These are phyloP conservation scores for Stichodactyla helianthus DNA, from an alignment of 64 coral and sea anemone species.

Conservation along the genomic window DNA sequence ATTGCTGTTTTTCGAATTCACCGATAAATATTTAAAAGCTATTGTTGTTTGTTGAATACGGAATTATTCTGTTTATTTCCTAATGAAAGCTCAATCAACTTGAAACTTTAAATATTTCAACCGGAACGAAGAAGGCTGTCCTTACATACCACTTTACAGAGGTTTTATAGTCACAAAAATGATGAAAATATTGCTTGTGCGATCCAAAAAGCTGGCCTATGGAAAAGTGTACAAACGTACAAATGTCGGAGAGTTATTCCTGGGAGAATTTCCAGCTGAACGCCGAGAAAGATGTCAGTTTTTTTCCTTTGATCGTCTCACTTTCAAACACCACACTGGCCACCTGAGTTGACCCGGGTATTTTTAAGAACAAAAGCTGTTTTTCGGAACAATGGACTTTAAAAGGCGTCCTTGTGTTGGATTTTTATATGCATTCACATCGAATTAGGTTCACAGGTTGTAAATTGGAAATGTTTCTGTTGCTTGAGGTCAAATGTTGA, in stretches of 20 bases:
- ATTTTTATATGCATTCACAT: not conserved
- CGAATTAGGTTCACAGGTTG: not conserved
- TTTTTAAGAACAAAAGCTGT: not conserved
- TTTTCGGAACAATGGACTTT: not conserved
- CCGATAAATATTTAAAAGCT: conserved; percentile 3
- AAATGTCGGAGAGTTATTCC: not conserved
- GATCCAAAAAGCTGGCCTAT: not conserved
- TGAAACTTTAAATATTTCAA: not conserved
- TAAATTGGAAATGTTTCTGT: not conserved
- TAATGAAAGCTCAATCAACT: not conserved
- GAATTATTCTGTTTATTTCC: not conserved
- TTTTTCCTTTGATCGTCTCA: not conserved
- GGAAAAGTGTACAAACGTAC: not conserved
- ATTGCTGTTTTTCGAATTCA: not conserved
- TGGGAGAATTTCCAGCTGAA: conserved; percentile 7
- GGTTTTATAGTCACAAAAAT: not conserved
- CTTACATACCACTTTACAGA: not conserved
- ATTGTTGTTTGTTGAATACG: not conserved
- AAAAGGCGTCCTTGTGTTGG: conserved; percentile 9
- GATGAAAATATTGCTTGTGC: not conserved
- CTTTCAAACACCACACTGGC: not conserved
- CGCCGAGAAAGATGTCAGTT: not conserved
- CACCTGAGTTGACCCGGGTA: conserved; percentile 3
- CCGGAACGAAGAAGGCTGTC: not conserved
- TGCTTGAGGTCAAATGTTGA: not conserved